Percentiles rank a stretch among this genome's conserved stretches.
Evolutionary conservation across 2,888 invertebrate genomes (phyloP).

Genomic region (Leptothorax acervorum): DNA sequence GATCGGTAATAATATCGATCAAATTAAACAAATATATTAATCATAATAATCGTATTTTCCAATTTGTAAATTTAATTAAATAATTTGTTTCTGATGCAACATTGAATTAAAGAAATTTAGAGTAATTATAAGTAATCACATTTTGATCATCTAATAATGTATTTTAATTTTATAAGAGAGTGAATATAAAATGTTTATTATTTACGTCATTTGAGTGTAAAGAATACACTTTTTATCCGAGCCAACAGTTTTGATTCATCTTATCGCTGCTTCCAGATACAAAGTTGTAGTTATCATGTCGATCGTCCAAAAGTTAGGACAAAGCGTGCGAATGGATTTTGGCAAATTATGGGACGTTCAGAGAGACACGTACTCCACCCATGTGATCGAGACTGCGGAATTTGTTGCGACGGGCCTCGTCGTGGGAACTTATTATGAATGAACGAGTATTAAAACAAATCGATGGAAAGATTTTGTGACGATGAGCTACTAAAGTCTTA

Average conservation of each 20-base stretch:
- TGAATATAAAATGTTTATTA: not conserved
- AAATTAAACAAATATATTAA: not conserved
- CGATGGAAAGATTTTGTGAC: not conserved
- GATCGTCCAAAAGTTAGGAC: conserved; percentile 77
- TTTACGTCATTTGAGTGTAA: not conserved
- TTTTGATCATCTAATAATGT: not conserved
- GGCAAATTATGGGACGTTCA: conserved; percentile 77
- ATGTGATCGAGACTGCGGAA: conserved; percentile 71
- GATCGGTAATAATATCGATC: conserved; percentile 72
- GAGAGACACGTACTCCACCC: conserved; percentile 75
- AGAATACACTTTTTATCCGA: not conserved
- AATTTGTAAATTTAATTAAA: not conserved
- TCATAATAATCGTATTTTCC: not conserved
- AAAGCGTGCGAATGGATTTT: conserved; percentile 65
- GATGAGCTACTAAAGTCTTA: not conserved
- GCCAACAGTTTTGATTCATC: not conserved
- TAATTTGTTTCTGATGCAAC: not conserved
- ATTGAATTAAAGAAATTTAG: not conserved
- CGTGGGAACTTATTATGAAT: conserved; percentile 78
- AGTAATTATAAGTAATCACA: not conserved
- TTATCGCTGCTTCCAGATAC: conserved; percentile 69
- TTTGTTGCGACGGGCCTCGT: conserved; percentile 75
- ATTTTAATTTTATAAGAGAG: not conserved
- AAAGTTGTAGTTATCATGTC: conserved; percentile 76
- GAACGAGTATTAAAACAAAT: conserved; percentile 17